phyloP scores from a whole-genome alignment of 1,140 invertebrate genomes.

The Pantala flavescens region DNA sequence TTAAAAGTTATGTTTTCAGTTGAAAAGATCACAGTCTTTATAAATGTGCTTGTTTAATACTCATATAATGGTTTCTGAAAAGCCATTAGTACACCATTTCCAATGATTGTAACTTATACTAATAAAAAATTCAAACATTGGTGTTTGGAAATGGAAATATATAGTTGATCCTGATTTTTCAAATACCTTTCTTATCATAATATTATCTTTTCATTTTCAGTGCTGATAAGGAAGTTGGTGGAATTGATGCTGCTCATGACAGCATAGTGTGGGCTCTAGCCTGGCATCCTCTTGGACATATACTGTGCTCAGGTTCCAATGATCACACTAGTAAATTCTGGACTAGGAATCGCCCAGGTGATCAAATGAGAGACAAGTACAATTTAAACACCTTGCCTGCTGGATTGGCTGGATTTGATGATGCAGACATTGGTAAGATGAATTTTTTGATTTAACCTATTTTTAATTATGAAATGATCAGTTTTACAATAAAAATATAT shows the following conservation, averaged over 20 bases:
- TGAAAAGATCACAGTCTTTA: too few species aligned
- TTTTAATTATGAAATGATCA: neutral
- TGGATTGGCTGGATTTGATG: constrained; percentile 57
- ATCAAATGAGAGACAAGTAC: constrained; percentile 94
- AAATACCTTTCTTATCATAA: too few species aligned
- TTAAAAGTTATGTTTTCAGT: too few species aligned
- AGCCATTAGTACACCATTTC: too few species aligned
- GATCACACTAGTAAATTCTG: constrained; percentile 98
- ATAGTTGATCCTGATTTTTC: too few species aligned
- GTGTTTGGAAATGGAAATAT: too few species aligned
- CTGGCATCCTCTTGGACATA: constrained; percentile 99
- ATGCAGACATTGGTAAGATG: constrained; percentile 54
- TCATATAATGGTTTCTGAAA: too few species aligned
- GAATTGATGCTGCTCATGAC: constrained; percentile 96
- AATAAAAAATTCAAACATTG: too few species aligned
- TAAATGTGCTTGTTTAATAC: too few species aligned
- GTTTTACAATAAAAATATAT: too few species aligned
- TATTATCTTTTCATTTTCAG: constrained; percentile 38
- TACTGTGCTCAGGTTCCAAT: constrained; percentile 95
- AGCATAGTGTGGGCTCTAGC: constrained; percentile 97
- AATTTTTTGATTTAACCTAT: neutral
- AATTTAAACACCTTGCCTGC: constrained; percentile 87
- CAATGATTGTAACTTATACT: too few species aligned
- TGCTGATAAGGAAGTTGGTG: constrained; percentile 94
- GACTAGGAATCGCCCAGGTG: constrained; percentile 96